Percentiles rank a stretch among this genome's conserved stretches.
Evolutionary conservation across 2,113 vertebrate genomes (phyloP).

Genomic region (Stomatorhinus ivindoensis): DNA sequence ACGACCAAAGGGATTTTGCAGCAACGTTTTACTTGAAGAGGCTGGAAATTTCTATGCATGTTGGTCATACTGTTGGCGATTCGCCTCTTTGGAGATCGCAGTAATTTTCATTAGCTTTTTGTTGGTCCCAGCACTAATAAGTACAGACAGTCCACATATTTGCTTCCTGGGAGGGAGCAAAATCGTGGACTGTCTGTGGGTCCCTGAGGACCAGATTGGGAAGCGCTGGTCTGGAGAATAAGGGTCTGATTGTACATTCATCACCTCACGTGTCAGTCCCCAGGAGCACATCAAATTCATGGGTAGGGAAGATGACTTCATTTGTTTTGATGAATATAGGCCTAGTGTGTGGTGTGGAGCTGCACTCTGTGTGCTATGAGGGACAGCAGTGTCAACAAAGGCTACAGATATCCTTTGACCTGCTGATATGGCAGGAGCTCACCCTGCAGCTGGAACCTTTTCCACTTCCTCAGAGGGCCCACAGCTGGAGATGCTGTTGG

Average conservation of each 20-base stretch:
- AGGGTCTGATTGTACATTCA: background rate
- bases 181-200: background rate
- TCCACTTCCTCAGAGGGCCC: background rate
- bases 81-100: background rate
- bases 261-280: background rate
- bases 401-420: slow-evolving; percentile 30
- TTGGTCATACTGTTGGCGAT: background rate
- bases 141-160: background rate
- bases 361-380: background rate
- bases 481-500: slow-evolving; percentile 6
- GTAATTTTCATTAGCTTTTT: background rate
- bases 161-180: background rate
- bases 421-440: slow-evolving; percentile 6
- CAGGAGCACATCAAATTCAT: background rate
- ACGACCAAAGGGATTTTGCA: background rate
- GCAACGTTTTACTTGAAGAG: background rate
- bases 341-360: background rate
- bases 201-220: background rate
- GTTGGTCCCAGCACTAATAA: background rate
- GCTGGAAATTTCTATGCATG: background rate
- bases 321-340: background rate
- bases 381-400: background rate
- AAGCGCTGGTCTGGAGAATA: background rate
- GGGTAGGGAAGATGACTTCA: background rate
- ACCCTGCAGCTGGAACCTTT: background rate